Percentiles rank a stretch among this genome's conserved stretches.
Evolutionary conservation across 2,888 invertebrate genomes (phyloP).

Genomic region (Rhamphomyia laevipes): DNA sequence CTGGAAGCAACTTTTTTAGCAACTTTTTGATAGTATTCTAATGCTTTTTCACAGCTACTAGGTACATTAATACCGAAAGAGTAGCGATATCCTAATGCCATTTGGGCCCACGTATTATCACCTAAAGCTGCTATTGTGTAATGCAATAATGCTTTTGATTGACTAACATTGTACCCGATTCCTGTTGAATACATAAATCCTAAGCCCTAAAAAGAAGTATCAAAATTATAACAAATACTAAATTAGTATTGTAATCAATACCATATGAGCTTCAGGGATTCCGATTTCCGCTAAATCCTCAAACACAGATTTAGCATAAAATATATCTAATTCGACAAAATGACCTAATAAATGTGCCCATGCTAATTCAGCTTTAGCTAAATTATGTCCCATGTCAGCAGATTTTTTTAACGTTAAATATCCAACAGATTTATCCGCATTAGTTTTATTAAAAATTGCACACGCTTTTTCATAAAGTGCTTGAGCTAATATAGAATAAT

Average conservation of each 20-base stretch:
- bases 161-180: conserved; percentile 66
- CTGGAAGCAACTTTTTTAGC: conserved; percentile 84
- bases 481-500: conserved; percentile 48
- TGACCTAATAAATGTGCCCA: conserved; percentile 83
- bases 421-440: conserved; percentile 58
- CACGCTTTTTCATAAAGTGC: conserved; percentile 61
- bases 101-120: conserved; percentile 86
- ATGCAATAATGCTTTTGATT: conserved; percentile 78
- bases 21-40: conserved; percentile 83
- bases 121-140: conserved; percentile 86
- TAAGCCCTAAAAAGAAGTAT: conserved; percentile 48
- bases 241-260: conserved; percentile 28
- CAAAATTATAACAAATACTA: background rate
- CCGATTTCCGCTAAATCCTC: conserved; percentile 63
- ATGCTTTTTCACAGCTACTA: conserved; percentile 79
- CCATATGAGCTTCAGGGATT: conserved; percentile 81
- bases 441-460: conserved; percentile 56
- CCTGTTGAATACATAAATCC: conserved; percentile 84
- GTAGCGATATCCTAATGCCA: conserved; percentile 92
- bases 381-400: conserved; percentile 65
- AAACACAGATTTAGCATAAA: conserved; percentile 64
- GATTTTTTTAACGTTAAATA: conserved; percentile 68
- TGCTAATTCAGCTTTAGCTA: conserved; percentile 73
- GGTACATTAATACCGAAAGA: conserved; percentile 85
- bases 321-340: conserved; percentile 62